phyloP scores from a whole-genome alignment of 2,113 vertebrate species.

The Hassar affinis region DNA sequence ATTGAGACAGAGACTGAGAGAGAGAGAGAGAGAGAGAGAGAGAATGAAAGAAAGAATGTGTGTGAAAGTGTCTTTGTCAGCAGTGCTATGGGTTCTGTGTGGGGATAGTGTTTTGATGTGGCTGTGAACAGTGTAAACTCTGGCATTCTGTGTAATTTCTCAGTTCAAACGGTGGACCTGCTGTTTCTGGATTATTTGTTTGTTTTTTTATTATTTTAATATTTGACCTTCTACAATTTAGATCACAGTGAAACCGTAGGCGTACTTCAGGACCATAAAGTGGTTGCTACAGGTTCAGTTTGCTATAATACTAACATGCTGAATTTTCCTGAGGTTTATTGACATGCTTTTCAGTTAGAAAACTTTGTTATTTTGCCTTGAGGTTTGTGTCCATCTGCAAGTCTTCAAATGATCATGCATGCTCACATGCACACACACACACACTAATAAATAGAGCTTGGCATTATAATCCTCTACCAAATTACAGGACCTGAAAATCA shows the following conservation, averaged over 20 bases:
- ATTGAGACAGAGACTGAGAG: neutral
- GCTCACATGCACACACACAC: neutral
- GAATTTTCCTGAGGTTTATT: neutral
- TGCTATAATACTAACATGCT: neutral
- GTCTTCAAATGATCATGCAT: neutral
- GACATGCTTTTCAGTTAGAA: neutral
- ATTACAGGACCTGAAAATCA: conserved; percentile 12
- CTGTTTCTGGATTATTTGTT: neutral
- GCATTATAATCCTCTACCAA: conserved; percentile 17
- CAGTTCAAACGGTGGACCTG: neutral
- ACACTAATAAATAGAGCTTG: neutral
- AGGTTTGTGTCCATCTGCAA: neutral
- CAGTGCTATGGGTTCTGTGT: conserved; percentile 44
- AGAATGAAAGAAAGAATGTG: neutral
- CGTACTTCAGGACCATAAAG: neutral
- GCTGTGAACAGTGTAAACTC: conserved; percentile 39
- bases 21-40: conserved; percentile 1
- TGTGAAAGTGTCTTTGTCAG: conserved; percentile 43
- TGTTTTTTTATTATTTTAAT: neutral
- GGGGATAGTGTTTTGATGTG: conserved; percentile 44
- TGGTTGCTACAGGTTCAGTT: neutral
- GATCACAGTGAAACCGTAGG: neutral
- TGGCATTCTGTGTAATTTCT: conserved; percentile 31
- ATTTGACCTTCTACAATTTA: neutral
- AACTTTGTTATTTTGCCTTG: neutral